Evolutionary conservation across 1,140 invertebrate genomes (phyloP), one percentile per base, ranked within the genome.

Genomic region (Trichonephila clavata): DNA sequence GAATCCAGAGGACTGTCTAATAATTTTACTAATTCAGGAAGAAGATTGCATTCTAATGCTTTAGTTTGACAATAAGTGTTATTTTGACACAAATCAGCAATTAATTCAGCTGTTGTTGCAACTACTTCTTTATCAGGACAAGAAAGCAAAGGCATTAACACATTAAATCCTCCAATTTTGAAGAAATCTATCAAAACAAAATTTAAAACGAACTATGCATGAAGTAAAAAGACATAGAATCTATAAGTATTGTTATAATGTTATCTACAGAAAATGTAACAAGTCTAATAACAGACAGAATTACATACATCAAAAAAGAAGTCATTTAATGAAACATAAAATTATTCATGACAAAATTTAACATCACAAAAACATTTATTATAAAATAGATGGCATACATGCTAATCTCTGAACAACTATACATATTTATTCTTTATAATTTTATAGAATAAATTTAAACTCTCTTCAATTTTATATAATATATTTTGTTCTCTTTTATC

Each of bases 41-140:
- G 95, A 65, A 97, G 96, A 24, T 97, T 96, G 60, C 96, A 96
- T 94, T 97, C 96, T 3, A 98, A 94, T 24, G 97, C 96, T 61
- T 95, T 96, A 61, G 96, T 95, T 95, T 98, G 98, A 95, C 97
- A 98, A 95, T 96, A 97, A 0, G 97, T 97, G 96, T 98, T 98
- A 96, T 98, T 98, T 95, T 98, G 98, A 81, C 97, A 97, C 27
- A 98, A 94, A 94, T 97, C 97, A 0, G 97, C 97, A 24, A 98
- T 96, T 20, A 98, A 95, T 94, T 97, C 96, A n/a, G 97, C 97
- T 32, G 97, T 96, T 88, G 95, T 96, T 94, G 96, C 96, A 57
- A 97, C 96, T 0, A 98, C 96, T 18, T 96, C 96, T 2, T 96
- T 95, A 94, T 97, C 96, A 6, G 96, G 95, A 88, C 97, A 97